Evolutionary conservation across 2,888 invertebrate species (phyloP), one percentile per base, ranked within the genome.

Genomic region (Vannuccia rotundouncinata): DNA sequence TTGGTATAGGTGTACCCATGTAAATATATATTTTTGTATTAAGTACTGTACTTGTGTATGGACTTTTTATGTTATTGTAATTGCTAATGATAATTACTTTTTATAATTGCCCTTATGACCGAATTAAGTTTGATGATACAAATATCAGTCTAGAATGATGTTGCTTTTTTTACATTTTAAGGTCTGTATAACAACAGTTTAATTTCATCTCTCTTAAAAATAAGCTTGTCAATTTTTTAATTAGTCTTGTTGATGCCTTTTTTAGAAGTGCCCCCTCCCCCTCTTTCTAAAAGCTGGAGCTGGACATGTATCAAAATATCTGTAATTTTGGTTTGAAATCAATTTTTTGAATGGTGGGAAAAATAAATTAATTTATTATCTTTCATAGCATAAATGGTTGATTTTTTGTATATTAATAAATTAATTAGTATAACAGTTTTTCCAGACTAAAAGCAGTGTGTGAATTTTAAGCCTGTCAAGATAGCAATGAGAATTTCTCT

Each of bases 101-200:
- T 45, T 45, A 17, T 45, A 45, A 45, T 10, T 45, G 45, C 45
- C 45, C 45, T 45, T 45, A 45, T 45, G 45, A 45, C 45, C 45
- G 17, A 45, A 17, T 45, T 10, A 45, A 45, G 45, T 45, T 45
- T 45, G 45, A 45, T 45, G 5, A 66, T 22, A 66, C 25, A 66
- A 66, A 66, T 66, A n/a, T 66, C 25, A 66, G 66, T 22, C 66
- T 66, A 66, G 66, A 66, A 66, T 66, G 66, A 66, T n/a, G 25
- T 22, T 5, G 25, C 25, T 66, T 66, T 66, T n/a, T 5, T 66
- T 66, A 66, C 66, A 22, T 66, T 66, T 66, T 66, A 66, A 66
- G 66, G 10, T n/a, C 10, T 66, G 45, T 45, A 45, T n/a, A 66
- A 66, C 10, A 66, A 66, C 5, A n/a, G 66, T 66, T 66, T n/a